Conservation (phyloP, 2,888 invertebrate genomes). For the Hololepta plana region DNA sequence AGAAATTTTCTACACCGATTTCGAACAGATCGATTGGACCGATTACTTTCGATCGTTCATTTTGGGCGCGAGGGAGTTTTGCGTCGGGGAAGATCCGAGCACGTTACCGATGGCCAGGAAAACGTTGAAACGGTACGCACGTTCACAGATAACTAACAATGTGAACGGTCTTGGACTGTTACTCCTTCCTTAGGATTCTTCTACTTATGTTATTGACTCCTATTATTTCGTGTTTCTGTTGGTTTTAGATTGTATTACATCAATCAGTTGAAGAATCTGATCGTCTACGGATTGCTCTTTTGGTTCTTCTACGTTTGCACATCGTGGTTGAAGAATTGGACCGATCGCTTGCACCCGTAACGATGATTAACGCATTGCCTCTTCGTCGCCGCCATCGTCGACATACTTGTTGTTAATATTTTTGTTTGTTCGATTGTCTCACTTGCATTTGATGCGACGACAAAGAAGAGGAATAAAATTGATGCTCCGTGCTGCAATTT, state of each 20-base stretch:
- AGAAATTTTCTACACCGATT: slow-evolving; percentile 72
- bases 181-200: slow-evolving; percentile 2
- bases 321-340: too few relatives aligned
- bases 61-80: slow-evolving; percentile 68
- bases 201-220: not conserved
- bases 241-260: slow-evolving; percentile 24
- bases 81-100: slow-evolving; percentile 64
- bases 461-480: too few relatives aligned
- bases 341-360: too few relatives aligned
- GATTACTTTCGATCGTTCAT: slow-evolving; percentile 81
- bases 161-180: not conserved
- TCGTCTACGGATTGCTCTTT: slow-evolving; percentile 14
- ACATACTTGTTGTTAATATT: too few relatives aligned
- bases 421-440: too few relatives aligned
- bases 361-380: too few relatives aligned
- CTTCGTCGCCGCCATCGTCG: too few relatives aligned
- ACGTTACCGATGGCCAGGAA: slow-evolving; percentile 55
- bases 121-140: slow-evolving; percentile 37
- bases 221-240: slow-evolving; percentile 6
- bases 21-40: slow-evolving; percentile 74
- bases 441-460: too few relatives aligned
- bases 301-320: slow-evolving; percentile 14
- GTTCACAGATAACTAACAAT: not conserved
- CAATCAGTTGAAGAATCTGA: slow-evolving; percentile 19
- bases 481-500: too few relatives aligned